Percentiles rank a stretch among this genome's conserved stretches.
phyloP scores from a whole-genome alignment of 2,888 invertebrate genomes.

The Cataglyphis albicans region DNA sequence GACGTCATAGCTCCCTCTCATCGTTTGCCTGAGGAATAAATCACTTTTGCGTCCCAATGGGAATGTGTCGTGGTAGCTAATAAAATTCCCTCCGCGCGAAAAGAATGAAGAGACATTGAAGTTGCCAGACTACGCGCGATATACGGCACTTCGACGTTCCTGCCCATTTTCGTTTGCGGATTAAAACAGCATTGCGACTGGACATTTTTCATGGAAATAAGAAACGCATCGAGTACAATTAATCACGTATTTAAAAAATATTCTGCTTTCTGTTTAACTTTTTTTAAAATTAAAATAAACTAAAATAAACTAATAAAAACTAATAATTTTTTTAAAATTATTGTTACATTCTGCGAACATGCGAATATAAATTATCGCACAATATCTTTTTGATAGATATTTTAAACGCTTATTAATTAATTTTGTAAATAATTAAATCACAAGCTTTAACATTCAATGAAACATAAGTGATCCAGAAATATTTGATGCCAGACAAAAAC shows the following conservation, averaged over 20 bases:
- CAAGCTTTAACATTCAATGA: background rate
- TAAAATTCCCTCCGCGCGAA: conserved; percentile 39
- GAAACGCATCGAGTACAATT: background rate
- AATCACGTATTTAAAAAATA: background rate
- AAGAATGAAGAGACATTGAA: conserved; percentile 29
- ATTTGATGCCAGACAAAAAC: background rate
- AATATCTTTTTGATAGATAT: conserved; percentile 9
- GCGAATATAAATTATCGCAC: background rate
- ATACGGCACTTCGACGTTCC: conserved; percentile 16
- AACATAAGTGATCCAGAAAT: background rate
- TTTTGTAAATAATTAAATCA: conserved; percentile 17
- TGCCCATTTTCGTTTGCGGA: conserved; percentile 15
- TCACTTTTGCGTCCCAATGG: conserved; percentile 45
- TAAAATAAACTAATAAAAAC: no score
- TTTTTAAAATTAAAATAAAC: background rate
- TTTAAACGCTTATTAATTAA: background rate
- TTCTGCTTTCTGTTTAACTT: background rate
- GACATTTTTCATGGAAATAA: background rate
- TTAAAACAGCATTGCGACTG: background rate
- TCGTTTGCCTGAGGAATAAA: conserved; percentile 37
- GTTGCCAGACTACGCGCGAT: conserved; percentile 29
- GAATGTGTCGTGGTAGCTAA: conserved; percentile 39
- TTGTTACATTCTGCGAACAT: background rate
- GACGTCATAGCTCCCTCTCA: conserved; percentile 38
- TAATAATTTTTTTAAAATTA: background rate